Evolutionary conservation across 2,113 vertebrate species (phyloP).

Genomic region (Cynopterus brachyotis): DNA sequence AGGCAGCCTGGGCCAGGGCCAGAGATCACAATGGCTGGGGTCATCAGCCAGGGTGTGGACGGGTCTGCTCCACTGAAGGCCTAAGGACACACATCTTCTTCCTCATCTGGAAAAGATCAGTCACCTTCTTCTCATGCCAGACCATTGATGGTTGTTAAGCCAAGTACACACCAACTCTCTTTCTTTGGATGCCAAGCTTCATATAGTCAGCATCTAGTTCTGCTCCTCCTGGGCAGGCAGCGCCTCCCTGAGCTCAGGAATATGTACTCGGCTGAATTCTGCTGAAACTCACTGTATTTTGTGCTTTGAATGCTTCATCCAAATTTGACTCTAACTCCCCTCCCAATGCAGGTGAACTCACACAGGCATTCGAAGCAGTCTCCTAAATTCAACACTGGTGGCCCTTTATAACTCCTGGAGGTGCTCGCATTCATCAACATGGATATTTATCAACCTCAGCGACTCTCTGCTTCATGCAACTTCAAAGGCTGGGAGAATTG

Average conservation of each 20-base stretch:
- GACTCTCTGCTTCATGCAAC: neutral
- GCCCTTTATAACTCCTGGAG: neutral
- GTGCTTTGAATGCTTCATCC: neutral
- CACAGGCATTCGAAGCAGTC: neutral
- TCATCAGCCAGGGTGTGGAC: neutral
- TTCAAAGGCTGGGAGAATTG: neutral
- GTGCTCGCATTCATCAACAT: neutral
- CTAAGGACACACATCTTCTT: neutral
- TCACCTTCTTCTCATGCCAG: neutral
- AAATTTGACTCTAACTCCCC: neutral
- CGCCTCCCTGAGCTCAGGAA: neutral
- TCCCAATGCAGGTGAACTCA: neutral
- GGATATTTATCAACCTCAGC: neutral
- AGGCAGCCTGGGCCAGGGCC: neutral
- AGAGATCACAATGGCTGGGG: neutral
- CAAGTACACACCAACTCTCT: neutral
- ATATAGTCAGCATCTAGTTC: neutral
- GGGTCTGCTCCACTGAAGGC: neutral
- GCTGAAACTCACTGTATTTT: neutral
- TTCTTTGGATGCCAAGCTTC: neutral
- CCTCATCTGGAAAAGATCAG: neutral
- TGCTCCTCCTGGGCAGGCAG: accelerated
- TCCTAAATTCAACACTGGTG: neutral
- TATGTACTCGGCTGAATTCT: neutral
- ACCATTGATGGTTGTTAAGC: neutral